phyloP scores from a whole-genome alignment of 2,888 invertebrate species.

The Clepsis dumicolana region DNA sequence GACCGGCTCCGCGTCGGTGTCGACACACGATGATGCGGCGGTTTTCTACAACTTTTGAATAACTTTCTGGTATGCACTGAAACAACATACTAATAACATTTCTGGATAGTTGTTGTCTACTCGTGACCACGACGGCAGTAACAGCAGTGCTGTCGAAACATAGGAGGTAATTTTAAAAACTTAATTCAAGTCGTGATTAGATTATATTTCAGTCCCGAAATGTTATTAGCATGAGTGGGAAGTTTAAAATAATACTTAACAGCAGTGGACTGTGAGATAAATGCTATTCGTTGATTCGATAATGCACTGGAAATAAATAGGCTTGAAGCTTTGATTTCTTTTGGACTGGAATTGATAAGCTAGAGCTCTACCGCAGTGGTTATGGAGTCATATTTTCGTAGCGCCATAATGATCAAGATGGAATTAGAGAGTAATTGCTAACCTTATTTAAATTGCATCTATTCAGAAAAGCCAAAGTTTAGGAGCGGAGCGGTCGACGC shows the following conservation, averaged over 20 bases:
- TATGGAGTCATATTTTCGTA: not conserved
- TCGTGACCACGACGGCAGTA: too few species aligned
- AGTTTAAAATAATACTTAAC: too few species aligned
- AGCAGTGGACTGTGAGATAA: not conserved
- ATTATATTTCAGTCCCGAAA: too few species aligned
- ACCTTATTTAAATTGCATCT: conserved; percentile 38
- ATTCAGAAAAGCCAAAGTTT: conserved; percentile 38
- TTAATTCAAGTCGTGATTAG: too few species aligned
- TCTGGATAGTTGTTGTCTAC: too few species aligned
- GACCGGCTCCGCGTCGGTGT: conserved; percentile 46
- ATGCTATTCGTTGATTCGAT: not conserved
- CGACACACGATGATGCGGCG: conserved; percentile 57
- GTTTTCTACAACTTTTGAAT: conserved; percentile 65
- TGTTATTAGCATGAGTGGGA: too few species aligned
- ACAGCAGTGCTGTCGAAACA: too few species aligned
- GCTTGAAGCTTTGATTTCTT: not conserved
- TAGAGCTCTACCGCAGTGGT: not conserved
- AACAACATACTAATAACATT: too few species aligned
- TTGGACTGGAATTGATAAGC: not conserved
- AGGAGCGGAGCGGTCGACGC: conserved; percentile 37
- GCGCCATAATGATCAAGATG: not conserved
- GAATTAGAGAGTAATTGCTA: conserved; percentile 11
- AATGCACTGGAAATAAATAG: not conserved
- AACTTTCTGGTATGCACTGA: conserved; percentile 11
- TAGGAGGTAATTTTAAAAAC: too few species aligned